phyloP scores from a whole-genome alignment of 2,797 vertebrate species.

The Manis crassicaudata region DNA sequence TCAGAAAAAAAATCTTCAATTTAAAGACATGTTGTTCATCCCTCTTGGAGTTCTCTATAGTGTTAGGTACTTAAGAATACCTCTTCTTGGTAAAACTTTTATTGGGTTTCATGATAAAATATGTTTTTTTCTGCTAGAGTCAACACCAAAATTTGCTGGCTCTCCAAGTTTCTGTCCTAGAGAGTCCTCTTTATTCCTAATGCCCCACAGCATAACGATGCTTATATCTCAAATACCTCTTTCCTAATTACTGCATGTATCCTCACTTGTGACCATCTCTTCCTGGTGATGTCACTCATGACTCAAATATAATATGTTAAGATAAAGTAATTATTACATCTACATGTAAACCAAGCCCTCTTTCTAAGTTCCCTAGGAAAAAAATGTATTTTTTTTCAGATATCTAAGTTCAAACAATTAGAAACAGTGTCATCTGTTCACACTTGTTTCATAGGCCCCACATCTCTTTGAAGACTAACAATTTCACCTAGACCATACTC shows the following conservation, averaged over 20 bases:
- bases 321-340: not conserved
- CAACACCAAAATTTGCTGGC: not conserved
- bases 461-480: not conserved
- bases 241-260: not conserved
- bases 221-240: not conserved
- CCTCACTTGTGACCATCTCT: not conserved
- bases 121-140: not conserved
- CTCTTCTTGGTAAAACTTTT: not conserved
- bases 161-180: not conserved
- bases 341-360: not conserved
- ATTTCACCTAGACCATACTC: not conserved
- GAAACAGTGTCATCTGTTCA: not conserved
- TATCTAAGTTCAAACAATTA: not conserved
- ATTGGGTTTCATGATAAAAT: not conserved
- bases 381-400: not conserved
- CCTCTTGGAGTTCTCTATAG: not conserved
- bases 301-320: not conserved
- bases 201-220: not conserved
- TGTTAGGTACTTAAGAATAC: not conserved
- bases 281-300: not conserved
- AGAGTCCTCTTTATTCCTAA: not conserved
- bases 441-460: not conserved
- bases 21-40: not conserved
- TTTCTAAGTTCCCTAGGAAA: not conserved
- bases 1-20: not conserved